Evolutionary conservation across 2,113 vertebrate genomes (phyloP), one percentile per base, ranked within the genome.

Genomic region (Symphodus melops): DNA sequence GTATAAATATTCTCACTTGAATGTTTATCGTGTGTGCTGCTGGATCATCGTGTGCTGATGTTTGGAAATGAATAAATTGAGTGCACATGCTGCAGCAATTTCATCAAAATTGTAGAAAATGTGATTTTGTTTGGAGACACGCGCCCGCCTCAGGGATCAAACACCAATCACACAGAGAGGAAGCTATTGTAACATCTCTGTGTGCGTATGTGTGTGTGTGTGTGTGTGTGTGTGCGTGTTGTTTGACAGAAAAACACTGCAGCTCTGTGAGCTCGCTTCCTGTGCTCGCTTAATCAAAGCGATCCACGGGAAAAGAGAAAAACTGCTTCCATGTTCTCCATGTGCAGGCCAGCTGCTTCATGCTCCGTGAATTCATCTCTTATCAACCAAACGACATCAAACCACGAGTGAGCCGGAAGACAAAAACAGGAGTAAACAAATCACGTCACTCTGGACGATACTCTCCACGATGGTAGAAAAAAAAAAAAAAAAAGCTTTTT

Each of bases 271-370:
- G 19, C 73, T 77, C 25, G 13, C 25, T 76, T 75, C 65, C 58
- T 69, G 25, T 48, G 60, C 52, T 74, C 28, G 46, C 48, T 51
- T 36, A 68, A 79, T 58, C 66, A 77, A 85, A 78, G 25, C 10
- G 25, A 58, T 74, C 59, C 81, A 78, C 84, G 77, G 82, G 64
- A 79, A 77, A 81, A 77, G 37, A 16, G 54, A 5, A 33, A 78
- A 79, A 80, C 49, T 2, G 13, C 16, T 74, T 63, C 59, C 72
- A 64, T 65, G 53, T 67, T 66, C 58, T 44, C 70, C 89, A 88
- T 17, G 79, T 85, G 89, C 44, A 63, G 36, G 13, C 68, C 90
- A 91, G 89, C 87, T 90, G 91, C 75, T 49, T 13, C 17, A 69
- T 49, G 76, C 56, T 20, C 0, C 2, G 53, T 36, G 44, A 61